phyloP scores from a whole-genome alignment of 2,888 invertebrate genomes.

The Eupithecia subfuscata region DNA sequence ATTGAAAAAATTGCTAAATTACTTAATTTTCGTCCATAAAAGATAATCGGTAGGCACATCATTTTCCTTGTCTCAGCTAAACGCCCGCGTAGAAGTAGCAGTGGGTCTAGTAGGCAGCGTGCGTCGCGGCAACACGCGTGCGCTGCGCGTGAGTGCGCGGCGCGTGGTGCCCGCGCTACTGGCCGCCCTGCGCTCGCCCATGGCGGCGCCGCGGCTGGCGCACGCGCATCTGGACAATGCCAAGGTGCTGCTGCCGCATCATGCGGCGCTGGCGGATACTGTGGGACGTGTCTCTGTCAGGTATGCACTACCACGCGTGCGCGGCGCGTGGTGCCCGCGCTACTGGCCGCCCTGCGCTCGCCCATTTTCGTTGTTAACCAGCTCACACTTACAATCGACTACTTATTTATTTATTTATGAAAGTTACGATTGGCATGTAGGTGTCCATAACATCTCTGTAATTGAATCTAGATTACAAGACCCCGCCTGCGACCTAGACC shows the following conservation, averaged over 20 bases:
- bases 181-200: slow-evolving; percentile 88
- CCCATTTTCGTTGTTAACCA: too few relatives aligned
- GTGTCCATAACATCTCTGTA: background rate
- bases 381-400: too few relatives aligned
- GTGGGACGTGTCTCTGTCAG: slow-evolving; percentile 90
- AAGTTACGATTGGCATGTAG: background rate
- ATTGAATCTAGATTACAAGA: slow-evolving; percentile 82
- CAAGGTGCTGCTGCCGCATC: slow-evolving; percentile 65
- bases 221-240: slow-evolving; percentile 85
- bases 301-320: slow-evolving; percentile 76
- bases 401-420: too few relatives aligned
- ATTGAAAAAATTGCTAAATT: background rate
- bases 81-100: slow-evolving; percentile 60
- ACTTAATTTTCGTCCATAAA: background rate
- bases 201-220: slow-evolving; percentile 88
- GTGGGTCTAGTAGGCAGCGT: slow-evolving; percentile 81
- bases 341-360: too few relatives aligned
- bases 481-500: slow-evolving; percentile 91
- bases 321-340: too few relatives aligned
- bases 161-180: slow-evolving; percentile 69
- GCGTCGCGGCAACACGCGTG: slow-evolving; percentile 75
- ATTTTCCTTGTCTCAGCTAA: slow-evolving; percentile 53
- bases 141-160: slow-evolving; percentile 48
- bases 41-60: background rate
- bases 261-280: slow-evolving; percentile 80